Percentiles rank a stretch among this genome's conserved stretches.
Conservation (phyloP, 2,797 vertebrate species). For the Rousettus madagascariensis region DNA sequence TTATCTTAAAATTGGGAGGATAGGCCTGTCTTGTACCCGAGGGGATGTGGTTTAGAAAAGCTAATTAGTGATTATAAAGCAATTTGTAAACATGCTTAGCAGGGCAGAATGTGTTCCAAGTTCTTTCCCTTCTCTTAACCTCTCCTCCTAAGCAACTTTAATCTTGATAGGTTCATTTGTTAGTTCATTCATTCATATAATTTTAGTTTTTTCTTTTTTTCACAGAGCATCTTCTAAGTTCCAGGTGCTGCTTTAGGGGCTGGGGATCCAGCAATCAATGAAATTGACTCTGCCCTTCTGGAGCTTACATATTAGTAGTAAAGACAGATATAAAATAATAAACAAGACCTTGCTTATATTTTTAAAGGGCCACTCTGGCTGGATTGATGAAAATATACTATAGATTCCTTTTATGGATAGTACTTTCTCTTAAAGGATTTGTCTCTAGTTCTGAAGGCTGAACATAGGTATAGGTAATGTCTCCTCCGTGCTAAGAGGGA, state of each 20-base stretch:
- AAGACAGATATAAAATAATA: slow-evolving; percentile 17
- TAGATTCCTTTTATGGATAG: neutral
- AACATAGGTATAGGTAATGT: neutral
- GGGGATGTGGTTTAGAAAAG: slow-evolving; percentile 24
- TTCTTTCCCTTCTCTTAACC: neutral
- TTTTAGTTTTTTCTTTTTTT: neutral
- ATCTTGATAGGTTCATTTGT: neutral
- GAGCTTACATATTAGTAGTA: neutral
- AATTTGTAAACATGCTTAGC: slow-evolving; percentile 42
- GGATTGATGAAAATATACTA: neutral
- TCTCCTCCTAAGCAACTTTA: neutral
- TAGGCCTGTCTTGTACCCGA: neutral
- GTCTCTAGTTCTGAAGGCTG: neutral
- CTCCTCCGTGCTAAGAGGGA: neutral
- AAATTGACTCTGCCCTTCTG: neutral
- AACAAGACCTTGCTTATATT: neutral
- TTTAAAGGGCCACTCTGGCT: neutral
- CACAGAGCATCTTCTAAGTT: neutral
- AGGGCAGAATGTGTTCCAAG: slow-evolving; percentile 13
- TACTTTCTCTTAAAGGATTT: slow-evolving; percentile 1
- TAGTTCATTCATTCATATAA: neutral
- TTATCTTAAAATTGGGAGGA: slow-evolving; percentile 59
- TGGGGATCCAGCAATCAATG: neutral
- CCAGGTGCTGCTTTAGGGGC: neutral
- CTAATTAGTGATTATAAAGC: slow-evolving; percentile 45